Conservation (phyloP, 2,797 vertebrate genomes). For the Pangasius krempfi region DNA sequence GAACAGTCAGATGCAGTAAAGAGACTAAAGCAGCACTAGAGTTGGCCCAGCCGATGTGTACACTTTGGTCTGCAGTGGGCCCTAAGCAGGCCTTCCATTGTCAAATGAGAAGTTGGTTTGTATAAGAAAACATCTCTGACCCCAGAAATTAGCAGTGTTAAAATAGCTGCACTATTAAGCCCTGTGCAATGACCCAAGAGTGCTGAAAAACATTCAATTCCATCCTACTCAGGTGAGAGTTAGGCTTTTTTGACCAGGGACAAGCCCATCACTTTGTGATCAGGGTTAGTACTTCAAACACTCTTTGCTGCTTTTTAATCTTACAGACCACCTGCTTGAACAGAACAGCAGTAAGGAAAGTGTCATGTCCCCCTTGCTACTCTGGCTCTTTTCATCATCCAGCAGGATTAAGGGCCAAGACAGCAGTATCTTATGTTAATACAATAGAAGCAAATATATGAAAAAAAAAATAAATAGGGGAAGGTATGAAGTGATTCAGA, state of each 20-base stretch:
- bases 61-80: constrained; percentile 17
- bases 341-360: constrained; percentile 22
- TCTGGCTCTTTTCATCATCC: constrained; percentile 19
- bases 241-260: not conserved
- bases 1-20: constrained; percentile 25
- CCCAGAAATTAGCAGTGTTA: constrained; percentile 13
- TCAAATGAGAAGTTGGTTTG: constrained; percentile 19
- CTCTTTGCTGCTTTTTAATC: constrained; percentile 43
- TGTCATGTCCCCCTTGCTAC: constrained; percentile 52
- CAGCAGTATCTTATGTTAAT: constrained; percentile 33
- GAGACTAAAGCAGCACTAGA: constrained; percentile 26
- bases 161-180: constrained; percentile 5
- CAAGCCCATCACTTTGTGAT: constrained; percentile 4
- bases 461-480: constrained; percentile 48
- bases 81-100: constrained; percentile 18
- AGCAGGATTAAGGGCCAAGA: constrained; percentile 31
- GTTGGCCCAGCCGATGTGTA: constrained; percentile 8
- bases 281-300: constrained; percentile 28
- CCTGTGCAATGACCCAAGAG: not conserved
- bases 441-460: constrained; percentile 52
- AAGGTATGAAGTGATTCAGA: constrained; percentile 45
- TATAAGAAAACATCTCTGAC: constrained; percentile 8
- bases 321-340: constrained; percentile 57
- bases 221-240: not conserved
- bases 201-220: not conserved